A percentile compares a stretch with the other conserved stretches of the same genome.
Conservation (phyloP, 2,113 vertebrate species). For the Mustela lutreola region DNA sequence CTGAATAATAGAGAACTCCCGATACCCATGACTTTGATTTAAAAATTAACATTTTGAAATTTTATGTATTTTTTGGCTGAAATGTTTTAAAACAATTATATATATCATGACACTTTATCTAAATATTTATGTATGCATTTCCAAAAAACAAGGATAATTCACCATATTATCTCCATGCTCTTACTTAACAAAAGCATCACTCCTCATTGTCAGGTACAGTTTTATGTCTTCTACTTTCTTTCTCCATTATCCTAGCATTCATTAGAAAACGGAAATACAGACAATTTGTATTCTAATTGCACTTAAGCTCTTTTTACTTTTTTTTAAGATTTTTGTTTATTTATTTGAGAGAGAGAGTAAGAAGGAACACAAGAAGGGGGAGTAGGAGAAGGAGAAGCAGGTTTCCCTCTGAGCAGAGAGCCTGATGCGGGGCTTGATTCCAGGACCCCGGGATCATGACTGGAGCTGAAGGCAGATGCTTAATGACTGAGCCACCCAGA, state of each 20-base stretch:
- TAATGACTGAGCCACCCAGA: neutral
- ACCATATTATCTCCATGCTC: neutral
- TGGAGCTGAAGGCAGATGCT: neutral
- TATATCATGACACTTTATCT: neutral
- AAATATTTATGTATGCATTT: neutral
- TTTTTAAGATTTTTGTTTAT: neutral
- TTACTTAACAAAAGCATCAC: slow-evolving; percentile 4
- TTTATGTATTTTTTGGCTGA: neutral
- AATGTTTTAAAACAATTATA: slow-evolving; percentile 8
- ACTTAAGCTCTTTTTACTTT: neutral
- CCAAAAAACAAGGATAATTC: neutral
- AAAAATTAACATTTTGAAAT: neutral
- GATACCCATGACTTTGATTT: neutral
- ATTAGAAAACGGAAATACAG: neutral
- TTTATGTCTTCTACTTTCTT: slow-evolving; percentile 11
- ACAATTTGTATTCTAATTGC: neutral
- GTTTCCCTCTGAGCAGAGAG: neutral
- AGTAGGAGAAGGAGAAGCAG: neutral
- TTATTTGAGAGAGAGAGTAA: neutral
- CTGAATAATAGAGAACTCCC: neutral
- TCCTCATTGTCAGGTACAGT: neutral
- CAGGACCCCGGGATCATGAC: neutral
- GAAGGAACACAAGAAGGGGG: too few species aligned
- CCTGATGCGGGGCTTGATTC: neutral
- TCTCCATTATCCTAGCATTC: slow-evolving; percentile 1